Base-by-base conservation (phyloP, 2,797 vertebrate genomes). In the Gephyroberyx darwinii region DNA sequence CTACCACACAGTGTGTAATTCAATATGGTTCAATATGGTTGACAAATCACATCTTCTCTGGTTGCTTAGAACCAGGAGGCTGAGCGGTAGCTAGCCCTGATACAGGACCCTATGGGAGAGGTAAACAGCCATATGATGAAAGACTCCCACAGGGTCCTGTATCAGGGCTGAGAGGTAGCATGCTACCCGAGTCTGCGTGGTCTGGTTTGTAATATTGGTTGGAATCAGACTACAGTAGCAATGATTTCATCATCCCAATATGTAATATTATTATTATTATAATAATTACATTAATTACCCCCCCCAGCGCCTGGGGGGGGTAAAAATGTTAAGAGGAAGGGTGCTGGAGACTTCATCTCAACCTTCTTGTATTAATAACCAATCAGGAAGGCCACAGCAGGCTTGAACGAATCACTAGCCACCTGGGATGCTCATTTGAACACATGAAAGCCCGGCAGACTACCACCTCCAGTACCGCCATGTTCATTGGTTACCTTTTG, bases 161-260 rank as follows among this genome's bases (percentile, higher is more conserved):
- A n/a, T n/a, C n/a, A n/a, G n/a, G n/a, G n/a, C n/a, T n/a, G n/a
- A n/a, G n/a, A n/a, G n/a, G 31, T 33, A 33, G 4, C 31, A 4
- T 33, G 31, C 37, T 8, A 39, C 41, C 13, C 2, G 14, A 4
- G 41, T 13, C 41, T 43, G 41, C 41, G 13, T 43, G 41, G 43
- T 16, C 43, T 66, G 60, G 13, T 59, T 67, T 63, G 66, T 73
- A 0, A 68, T 75, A 78, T 77, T 51, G 75, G 70, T 71, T 66
- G 56, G 55, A 43, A 56, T 60, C 8, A 47, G 37, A 76, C 54
- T 26, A n/a, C n/a, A n/a, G n/a, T n/a, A n/a, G 26, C 26, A 26
- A 26, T 26, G 26, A 26, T 26, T 26, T 26, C 26, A 26, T 2
- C 26, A 26, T 26, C 26, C 26, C 26, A 26, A 26, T 26, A 26